Conservation (phyloP, 2,113 vertebrate genomes). For the Toxotes jaculatrix region DNA sequence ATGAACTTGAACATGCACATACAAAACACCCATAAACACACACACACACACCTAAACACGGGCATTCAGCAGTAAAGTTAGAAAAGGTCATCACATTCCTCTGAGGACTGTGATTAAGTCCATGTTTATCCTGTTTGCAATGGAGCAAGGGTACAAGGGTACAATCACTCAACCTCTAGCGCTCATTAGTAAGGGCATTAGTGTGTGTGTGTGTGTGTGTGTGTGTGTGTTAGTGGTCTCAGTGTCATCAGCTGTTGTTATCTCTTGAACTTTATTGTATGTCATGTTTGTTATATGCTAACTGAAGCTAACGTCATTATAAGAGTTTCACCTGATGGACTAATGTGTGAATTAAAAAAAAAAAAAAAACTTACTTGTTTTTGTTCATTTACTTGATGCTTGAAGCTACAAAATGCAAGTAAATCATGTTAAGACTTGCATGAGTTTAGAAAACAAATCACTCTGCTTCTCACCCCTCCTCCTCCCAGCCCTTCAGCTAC, state of each 20-base stretch:
- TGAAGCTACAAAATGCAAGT: no score
- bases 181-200: slow-evolving; percentile 49
- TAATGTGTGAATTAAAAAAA: neutral
- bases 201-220: slow-evolving; percentile 23
- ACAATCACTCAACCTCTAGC: slow-evolving; percentile 28
- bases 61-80: slow-evolving; percentile 29
- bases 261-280: neutral
- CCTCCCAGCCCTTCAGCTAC: no score
- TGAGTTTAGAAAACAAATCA: no score
- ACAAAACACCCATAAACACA: slow-evolving; percentile 3
- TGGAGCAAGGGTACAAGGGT: slow-evolving; percentile 43
- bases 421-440: no score
- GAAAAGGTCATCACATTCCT: slow-evolving; percentile 55
- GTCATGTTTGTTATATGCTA: neutral
- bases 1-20: no score
- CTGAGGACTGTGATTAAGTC: slow-evolving; percentile 54
- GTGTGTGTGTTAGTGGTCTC: slow-evolving; percentile 12
- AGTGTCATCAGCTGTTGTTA: neutral
- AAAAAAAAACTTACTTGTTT: neutral
- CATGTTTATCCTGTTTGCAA: slow-evolving; percentile 65
- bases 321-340: neutral
- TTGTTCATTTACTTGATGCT: neutral
- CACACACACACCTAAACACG: neutral
- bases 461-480: no score
- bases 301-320: no score